These are phyloP conservation scores for Arctocebus calabarensis DNA, from an alignment of 2,797 vertebrate genomes.

Conservation along the genomic window DNA sequence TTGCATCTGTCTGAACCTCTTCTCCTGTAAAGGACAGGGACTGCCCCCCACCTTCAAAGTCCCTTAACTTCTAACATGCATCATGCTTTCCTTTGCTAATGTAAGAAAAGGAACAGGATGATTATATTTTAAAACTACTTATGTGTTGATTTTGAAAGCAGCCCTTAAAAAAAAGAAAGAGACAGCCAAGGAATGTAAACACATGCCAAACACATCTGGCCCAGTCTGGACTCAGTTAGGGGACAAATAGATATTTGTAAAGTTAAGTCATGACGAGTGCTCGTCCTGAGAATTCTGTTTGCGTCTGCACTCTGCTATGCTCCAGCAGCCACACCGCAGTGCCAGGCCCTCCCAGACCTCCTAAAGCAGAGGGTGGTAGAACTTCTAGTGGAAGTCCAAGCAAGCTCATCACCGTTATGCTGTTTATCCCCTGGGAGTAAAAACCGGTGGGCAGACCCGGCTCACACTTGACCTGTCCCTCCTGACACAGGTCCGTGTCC, in stretches of 20 bases:
- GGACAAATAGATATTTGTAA: not conserved
- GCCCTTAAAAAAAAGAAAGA: not conserved
- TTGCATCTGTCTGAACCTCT: no score
- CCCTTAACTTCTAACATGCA: not conserved
- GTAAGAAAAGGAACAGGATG: not conserved
- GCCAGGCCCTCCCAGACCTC: rapidly evolving
- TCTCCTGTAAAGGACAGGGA: no score
- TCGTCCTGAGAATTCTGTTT: not conserved
- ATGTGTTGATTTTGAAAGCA: not conserved
- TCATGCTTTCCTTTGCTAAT: not conserved
- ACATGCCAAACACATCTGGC: not conserved
- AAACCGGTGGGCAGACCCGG: not conserved
- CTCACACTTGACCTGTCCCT: not conserved
- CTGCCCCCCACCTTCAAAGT: not conserved
- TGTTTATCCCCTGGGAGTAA: not conserved
- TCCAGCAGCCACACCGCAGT: rapidly evolving
- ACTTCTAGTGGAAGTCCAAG: not conserved
- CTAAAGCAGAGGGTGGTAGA: not conserved
- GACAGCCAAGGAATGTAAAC: not conserved
- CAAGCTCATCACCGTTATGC: not conserved
- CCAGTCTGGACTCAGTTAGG: not conserved
- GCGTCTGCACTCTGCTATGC: rapidly evolving
- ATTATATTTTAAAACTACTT: not conserved
- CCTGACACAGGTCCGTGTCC: not conserved
- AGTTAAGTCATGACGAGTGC: not conserved